Evolutionary conservation across 2,797 vertebrate species (phyloP).

Genomic region (Pseudochirops cupreus): DNA sequence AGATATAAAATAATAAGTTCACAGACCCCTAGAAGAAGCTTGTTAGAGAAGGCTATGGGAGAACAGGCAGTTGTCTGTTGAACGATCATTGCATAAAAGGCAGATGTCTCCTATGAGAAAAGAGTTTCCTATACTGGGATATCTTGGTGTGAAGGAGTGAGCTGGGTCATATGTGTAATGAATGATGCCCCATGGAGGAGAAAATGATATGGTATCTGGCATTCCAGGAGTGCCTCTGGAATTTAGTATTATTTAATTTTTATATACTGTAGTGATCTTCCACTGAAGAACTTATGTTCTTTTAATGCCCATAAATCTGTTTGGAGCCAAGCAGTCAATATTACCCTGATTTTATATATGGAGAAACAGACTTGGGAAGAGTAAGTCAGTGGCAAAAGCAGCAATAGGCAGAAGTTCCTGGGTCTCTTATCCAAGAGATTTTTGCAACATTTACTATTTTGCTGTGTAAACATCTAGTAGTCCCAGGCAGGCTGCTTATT

Average conservation of each 20-base stretch:
- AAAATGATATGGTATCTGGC: not conserved
- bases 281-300: not conserved
- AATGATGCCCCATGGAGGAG: not conserved
- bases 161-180: not conserved
- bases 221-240: not conserved
- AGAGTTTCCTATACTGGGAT: not conserved
- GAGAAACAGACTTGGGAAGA: slow-evolving; percentile 34
- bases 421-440: not conserved
- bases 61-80: not conserved
- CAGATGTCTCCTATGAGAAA: not conserved
- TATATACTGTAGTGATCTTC: not conserved
- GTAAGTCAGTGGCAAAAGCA: not conserved
- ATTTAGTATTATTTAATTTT: not conserved
- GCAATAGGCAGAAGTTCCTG: not conserved
- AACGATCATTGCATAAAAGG: not conserved
- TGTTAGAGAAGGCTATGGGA: not conserved
- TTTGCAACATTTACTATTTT: not conserved
- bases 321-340: not conserved
- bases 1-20: not conserved
- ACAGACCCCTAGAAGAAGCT: not conserved
- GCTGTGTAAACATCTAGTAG: not conserved
- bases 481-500: slow-evolving; percentile 27
- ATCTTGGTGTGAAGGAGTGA: not conserved
- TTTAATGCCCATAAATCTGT: not conserved
- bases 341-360: not conserved